Conservation (phyloP, 2,113 vertebrate genomes). For the Notarius quadriscutis region DNA sequence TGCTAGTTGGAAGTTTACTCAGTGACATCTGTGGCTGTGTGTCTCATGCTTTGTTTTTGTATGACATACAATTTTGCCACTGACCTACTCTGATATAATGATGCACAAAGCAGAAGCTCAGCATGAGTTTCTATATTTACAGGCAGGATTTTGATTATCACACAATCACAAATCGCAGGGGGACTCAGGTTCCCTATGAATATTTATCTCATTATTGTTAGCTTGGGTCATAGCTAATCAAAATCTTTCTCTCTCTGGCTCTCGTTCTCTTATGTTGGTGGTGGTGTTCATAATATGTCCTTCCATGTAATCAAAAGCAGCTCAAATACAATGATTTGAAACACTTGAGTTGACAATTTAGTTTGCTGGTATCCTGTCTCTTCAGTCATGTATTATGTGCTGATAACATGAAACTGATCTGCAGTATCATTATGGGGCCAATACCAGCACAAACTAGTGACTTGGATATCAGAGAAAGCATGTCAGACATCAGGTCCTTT, state of each 20-base stretch:
- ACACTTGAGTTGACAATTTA: not conserved
- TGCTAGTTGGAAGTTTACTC: not conserved
- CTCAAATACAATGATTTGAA: not conserved
- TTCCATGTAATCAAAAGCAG: constrained; percentile 19
- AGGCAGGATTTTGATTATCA: constrained; percentile 44
- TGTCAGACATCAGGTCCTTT: not conserved
- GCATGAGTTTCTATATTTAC: constrained; percentile 36
- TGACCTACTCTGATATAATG: constrained; percentile 27
- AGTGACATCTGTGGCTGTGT: constrained; percentile 14
- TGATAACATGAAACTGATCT: not conserved
- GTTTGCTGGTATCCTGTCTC: not conserved
- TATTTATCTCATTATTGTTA: constrained; percentile 51
- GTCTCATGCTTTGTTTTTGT: constrained; percentile 48
- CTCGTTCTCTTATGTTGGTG: constrained; percentile 21
- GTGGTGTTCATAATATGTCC: not conserved
- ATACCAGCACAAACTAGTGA: not conserved
- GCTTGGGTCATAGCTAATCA: constrained; percentile 50
- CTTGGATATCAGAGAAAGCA: not conserved
- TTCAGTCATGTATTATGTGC: not conserved
- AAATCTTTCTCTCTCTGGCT: constrained; percentile 38
- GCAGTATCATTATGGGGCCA: not conserved
- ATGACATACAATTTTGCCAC: constrained; percentile 11
- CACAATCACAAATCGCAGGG: constrained; percentile 33
- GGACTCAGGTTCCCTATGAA: constrained; percentile 42
- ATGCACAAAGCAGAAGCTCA: constrained; percentile 25